Evolutionary conservation across 2,888 invertebrate species (phyloP), one percentile per base, ranked within the genome.

Genomic region (Drosophila villosipedis): DNA sequence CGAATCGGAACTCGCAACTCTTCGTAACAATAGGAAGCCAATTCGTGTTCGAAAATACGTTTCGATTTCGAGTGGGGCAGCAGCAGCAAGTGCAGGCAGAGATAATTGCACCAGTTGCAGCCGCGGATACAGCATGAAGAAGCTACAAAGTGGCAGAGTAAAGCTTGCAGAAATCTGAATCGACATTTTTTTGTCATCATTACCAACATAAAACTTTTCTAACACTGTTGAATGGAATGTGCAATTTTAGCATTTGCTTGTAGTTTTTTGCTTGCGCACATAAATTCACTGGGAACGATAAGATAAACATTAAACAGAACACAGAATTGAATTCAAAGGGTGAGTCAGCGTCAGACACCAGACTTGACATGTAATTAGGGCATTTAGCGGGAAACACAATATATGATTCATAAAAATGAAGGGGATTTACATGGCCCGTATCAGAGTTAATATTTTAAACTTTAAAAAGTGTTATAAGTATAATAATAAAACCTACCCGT

Each of bases 401-500:
- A 39, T 31, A 9, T 49, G 31, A 31, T 53, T 30, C n/a, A 68
- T 28, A 12, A 16, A 25, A 47, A 19, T 9, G 9, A 31, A 14
- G 39, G 61, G 61, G 31, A 30, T 41, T 6, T 37, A 39, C 31
- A n/a, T 28, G 9, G 19, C 16, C 25, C 9, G 25, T 33, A 61
- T 70, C 33, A 47, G 28, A 7, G 16, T 1, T 25, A 9, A 16
- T 2, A 47, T 16, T 1, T 16, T 43, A 0, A 43, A 14, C 12
- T 22, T n/a, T 12, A 6, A n/a, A n/a, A 12, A 7, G 9, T 10
- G 14, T 39, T 64, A 66, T n/a, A 64, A 28, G 16, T 65, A 41
- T 37, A 16, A 22, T 25, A 43, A 60, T 12, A 52, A 41, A 58
- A 91, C 92, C 78, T 95, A 96, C 96, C 96, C 95, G 95, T 94